A percentile compares a stretch with the other conserved stretches of the same genome.
Conservation (phyloP, 2,113 vertebrate species). For the Psophia crepitans region DNA sequence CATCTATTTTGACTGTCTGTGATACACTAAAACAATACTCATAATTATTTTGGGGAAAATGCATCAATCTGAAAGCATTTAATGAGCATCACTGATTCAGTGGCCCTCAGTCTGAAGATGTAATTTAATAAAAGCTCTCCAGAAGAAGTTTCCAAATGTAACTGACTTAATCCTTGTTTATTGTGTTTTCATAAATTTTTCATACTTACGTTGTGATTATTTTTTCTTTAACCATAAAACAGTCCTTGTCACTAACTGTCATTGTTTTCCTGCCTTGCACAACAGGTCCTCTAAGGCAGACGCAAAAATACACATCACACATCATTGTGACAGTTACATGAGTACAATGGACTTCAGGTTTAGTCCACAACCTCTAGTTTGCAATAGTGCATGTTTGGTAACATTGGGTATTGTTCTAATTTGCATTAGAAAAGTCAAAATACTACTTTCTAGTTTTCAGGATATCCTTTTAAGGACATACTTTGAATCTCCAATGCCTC, state of each 20-base stretch:
- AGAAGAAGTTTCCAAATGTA: background rate
- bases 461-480: background rate
- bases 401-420: background rate
- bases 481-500: background rate
- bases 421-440: background rate
- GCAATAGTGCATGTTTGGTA: background rate
- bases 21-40: background rate
- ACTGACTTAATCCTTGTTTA: background rate
- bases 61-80: background rate
- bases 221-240: background rate
- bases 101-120: background rate
- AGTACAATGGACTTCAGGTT: background rate
- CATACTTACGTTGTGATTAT: background rate
- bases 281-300: background rate
- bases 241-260: background rate
- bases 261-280: background rate
- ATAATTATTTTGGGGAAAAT: background rate
- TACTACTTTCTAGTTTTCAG: background rate
- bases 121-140: background rate
- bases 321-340: background rate
- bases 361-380: background rate
- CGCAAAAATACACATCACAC: background rate
- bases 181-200: background rate
- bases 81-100: background rate
- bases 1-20: background rate